phyloP scores from a whole-genome alignment of 1,140 invertebrate genomes.

The Sinella curviseta region DNA sequence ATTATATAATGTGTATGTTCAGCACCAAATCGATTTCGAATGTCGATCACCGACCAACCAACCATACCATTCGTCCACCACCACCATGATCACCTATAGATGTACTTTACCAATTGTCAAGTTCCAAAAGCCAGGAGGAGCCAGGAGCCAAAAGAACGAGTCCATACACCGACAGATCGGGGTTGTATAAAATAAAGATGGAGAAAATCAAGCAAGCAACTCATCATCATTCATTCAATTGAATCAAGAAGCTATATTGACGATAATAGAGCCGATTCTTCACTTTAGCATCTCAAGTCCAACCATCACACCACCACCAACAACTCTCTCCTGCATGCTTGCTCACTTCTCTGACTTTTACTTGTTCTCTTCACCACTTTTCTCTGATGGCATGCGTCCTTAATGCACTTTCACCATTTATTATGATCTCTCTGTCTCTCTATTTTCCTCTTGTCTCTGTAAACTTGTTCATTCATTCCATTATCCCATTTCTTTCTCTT shows the following conservation, averaged over 20 bases:
- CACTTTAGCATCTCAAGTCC: too few species aligned
- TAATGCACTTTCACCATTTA: not conserved
- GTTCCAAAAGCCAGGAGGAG: too few species aligned
- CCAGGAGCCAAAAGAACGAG: not conserved
- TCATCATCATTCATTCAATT: constrained; percentile 1
- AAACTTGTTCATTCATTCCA: not conserved
- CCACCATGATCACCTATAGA: too few species aligned
- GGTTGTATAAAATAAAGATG: not conserved
- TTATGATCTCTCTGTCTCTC: constrained; percentile 2
- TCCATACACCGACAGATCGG: not conserved
- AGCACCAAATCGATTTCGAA: too few species aligned
- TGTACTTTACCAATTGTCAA: too few species aligned
- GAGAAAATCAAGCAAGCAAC: constrained; percentile 1
- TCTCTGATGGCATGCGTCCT: not conserved
- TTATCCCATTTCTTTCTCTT: not conserved
- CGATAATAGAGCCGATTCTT: too few species aligned
- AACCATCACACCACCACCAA: not conserved
- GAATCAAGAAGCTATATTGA: not conserved
- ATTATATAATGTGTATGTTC: too few species aligned
- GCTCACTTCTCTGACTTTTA: not conserved
- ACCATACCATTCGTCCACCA: too few species aligned
- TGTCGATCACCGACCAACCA: too few species aligned
- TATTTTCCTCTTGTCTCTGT: not conserved
- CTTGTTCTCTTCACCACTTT: not conserved
- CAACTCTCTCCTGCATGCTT: not conserved